Conservation (phyloP, 2,797 vertebrate genomes). For the Arctocebus calabarensis region DNA sequence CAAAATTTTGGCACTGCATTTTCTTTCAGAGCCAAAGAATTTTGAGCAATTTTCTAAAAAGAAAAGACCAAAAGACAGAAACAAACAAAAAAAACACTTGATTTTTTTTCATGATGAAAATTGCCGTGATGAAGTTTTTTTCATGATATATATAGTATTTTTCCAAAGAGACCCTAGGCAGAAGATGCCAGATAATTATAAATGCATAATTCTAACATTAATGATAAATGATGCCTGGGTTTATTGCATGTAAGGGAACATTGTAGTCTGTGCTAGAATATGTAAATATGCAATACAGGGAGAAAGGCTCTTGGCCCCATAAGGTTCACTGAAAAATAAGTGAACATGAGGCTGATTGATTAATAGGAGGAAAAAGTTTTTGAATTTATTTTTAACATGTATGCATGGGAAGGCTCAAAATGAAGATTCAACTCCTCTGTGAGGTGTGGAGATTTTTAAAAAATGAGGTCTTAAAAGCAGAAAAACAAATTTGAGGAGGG, state of each 20-base stretch:
- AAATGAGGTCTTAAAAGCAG: no score
- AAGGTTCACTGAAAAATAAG: no score
- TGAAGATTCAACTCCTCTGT: no score
- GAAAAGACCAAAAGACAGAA: not conserved
- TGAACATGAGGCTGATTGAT: no score
- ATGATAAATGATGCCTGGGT: not conserved
- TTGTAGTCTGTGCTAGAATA: not conserved
- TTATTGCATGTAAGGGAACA: not conserved
- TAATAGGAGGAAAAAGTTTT: no score
- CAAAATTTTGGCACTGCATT: not conserved
- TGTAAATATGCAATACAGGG: not conserved
- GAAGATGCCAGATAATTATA: not conserved
- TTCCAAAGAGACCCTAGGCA: not conserved
- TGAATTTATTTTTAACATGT: no score
- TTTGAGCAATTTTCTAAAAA: not conserved
- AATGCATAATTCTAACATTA: not conserved
- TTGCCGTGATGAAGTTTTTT: not conserved
- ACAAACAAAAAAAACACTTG: not conserved
- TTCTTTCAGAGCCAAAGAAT: conserved; percentile 58
- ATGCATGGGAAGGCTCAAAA: no score
- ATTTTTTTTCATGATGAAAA: not conserved
- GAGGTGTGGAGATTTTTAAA: no score
- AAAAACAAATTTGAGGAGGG: no score
- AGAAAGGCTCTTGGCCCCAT: no score
- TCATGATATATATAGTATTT: not conserved